Conservation (phyloP, 2,113 vertebrate genomes). For the Psilopogon haemacephalus region DNA sequence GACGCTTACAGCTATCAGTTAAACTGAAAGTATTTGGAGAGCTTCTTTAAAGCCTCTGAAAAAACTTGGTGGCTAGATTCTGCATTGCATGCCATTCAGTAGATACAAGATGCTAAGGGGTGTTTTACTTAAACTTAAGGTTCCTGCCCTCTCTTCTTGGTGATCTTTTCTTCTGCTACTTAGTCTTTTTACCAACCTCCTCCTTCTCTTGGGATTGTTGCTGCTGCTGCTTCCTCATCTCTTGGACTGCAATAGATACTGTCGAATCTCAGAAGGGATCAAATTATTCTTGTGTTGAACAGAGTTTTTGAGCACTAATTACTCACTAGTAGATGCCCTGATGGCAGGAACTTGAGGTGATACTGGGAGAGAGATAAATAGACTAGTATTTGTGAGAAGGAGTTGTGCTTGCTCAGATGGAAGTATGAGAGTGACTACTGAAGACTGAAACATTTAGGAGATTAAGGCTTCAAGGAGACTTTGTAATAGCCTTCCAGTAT, state of each 20-base stretch:
- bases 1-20: neutral
- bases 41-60: neutral
- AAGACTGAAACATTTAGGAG: neutral
- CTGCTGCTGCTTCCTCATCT: constrained; percentile 39
- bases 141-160: neutral
- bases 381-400: neutral
- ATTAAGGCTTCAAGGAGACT: rapidly evolving
- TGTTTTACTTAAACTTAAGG: neutral
- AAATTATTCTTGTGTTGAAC: neutral
- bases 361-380: neutral
- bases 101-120: neutral
- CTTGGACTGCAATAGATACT: neutral
- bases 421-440: neutral
- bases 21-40: neutral
- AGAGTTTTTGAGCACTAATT: neutral
- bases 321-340: neutral
- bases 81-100: neutral
- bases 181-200: neutral
- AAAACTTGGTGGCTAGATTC: neutral
- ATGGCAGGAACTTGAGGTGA: neutral
- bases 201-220: neutral
- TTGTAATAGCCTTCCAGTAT: no score
- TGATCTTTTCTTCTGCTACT: neutral
- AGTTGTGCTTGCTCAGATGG: neutral
- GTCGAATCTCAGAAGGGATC: neutral